phyloP scores from a whole-genome alignment of 2,113 vertebrate species.

The Apteryx mantelli region DNA sequence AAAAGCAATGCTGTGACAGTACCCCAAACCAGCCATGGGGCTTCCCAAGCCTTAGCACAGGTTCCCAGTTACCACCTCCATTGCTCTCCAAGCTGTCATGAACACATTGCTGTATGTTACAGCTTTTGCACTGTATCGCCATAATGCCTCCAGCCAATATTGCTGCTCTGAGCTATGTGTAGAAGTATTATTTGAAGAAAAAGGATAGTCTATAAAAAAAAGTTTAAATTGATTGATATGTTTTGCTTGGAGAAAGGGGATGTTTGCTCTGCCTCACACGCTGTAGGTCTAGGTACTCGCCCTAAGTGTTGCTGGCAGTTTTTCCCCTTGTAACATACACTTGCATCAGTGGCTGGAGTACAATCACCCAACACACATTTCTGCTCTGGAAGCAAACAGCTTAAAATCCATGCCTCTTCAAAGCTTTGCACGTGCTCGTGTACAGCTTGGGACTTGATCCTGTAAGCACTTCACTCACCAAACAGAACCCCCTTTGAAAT shows the following conservation, averaged over 20 bases:
- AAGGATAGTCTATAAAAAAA: neutral
- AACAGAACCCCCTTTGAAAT: neutral
- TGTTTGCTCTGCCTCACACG: neutral
- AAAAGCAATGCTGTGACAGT: neutral
- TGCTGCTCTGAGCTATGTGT: neutral
- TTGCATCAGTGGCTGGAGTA: neutral
- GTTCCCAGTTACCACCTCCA: neutral
- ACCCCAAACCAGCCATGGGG: neutral
- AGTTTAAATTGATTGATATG: neutral
- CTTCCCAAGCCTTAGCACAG: neutral
- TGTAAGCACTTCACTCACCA: neutral
- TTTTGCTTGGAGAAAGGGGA: neutral
- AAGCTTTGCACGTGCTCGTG: neutral
- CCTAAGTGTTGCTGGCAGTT: neutral
- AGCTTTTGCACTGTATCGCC: accelerated
- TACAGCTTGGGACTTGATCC: neutral
- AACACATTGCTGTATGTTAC: accelerated
- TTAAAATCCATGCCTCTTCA: neutral
- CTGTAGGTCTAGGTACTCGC: neutral
- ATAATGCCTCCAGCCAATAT: accelerated
- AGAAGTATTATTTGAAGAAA: neutral
- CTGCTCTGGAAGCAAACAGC: neutral
- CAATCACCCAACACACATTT: neutral
- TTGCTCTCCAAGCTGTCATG: accelerated
- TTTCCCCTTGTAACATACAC: neutral